Base-by-base conservation (phyloP, 2,888 invertebrate species). In the Elysia crispata region DNA sequence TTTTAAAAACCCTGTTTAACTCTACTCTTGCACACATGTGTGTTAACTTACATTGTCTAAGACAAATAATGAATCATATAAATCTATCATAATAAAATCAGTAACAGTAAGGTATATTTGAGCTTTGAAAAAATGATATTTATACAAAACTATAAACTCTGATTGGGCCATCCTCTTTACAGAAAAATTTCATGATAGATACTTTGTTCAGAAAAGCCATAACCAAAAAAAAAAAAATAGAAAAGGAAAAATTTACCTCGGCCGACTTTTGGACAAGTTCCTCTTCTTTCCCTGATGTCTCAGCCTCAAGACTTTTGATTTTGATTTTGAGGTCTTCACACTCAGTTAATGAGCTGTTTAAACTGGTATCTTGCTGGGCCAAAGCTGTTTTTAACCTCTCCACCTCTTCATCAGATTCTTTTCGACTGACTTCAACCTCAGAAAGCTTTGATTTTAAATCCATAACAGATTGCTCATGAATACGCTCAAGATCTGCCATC, bases 261-360 rank as follows among this genome's bases (percentile, higher is more conserved):
- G 62, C 70, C 25, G 66, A 70, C 60, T 78, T 66, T 69, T 86
- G 87, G 74, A 81, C 28, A 25, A 18, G 73, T 54, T 82, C 83
- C 0, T 74, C 76, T 67, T 83, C 77, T 66, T 66, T 78, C 30
- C 57, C 73, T 28, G 60, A 69, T 15, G 79, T 41, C 28, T 81
- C 77, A 8, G 69, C 70, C 28, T 80, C 69, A 49, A 74, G 33
- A 64, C 57, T 70, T 41, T 28, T 31, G 30, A 83, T 49, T 33
- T 30, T 70, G 28, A 57, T 25, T 41, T 77, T 77, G 18, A 57
- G 25, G 30, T 75, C 67, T 50, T 81, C 74, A 74, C 30, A 28
- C 41, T 74, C 54, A 0, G 13, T n/a, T 20, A n/a, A 18, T 25
- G 73, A 74, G 28, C 49, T 23, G 31, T 74, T 64, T 25, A 74